Conservation (phyloP, 2,888 invertebrate species). For the Andrena trimmerana region DNA sequence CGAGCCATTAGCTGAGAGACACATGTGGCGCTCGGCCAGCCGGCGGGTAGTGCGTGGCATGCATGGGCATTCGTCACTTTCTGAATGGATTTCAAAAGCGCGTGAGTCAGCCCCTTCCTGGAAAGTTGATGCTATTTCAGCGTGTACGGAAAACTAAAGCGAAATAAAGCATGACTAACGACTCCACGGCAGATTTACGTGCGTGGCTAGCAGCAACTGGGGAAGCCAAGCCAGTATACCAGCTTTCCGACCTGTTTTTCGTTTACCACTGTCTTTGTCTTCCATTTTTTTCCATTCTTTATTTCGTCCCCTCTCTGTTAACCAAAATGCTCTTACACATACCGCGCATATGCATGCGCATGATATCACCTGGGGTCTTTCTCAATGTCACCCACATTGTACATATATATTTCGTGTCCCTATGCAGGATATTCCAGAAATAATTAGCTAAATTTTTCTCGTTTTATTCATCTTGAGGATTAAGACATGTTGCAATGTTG, state of each 20-base stretch:
- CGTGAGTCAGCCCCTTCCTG: slow-evolving; percentile 67
- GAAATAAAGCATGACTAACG: slow-evolving; percentile 70
- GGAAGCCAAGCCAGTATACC: slow-evolving; percentile 24
- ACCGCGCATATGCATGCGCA: slow-evolving; percentile 7
- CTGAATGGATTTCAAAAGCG: slow-evolving; percentile 68
- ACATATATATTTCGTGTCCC: slow-evolving; percentile 1
- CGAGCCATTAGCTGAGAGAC: slow-evolving; percentile 58
- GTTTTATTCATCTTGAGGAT: not conserved
- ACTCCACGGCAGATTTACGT: slow-evolving; percentile 56
- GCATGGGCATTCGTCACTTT: slow-evolving; percentile 63
- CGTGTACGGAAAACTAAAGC: slow-evolving; percentile 62
- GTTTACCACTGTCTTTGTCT: slow-evolving; percentile 16
- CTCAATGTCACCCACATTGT: slow-evolving; percentile 12
- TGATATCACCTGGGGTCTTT: slow-evolving; percentile 26
- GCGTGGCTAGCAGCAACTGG: slow-evolving; percentile 34
- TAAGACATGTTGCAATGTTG: not conserved
- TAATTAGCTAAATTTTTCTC: not conserved
- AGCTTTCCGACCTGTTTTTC: slow-evolving; percentile 33
- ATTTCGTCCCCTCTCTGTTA: not conserved
- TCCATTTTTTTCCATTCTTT: not conserved
- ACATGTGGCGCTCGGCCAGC: slow-evolving; percentile 51
- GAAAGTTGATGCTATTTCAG: slow-evolving; percentile 68
- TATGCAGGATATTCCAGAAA: not conserved
- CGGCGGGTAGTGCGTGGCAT: slow-evolving; percentile 46
- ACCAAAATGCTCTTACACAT: slow-evolving; percentile 22